A percentile compares a stretch with the other conserved stretches of the same genome.
Evolutionary conservation across 2,888 invertebrate species (phyloP).

Genomic region (Neoitamus cyanurus): DNA sequence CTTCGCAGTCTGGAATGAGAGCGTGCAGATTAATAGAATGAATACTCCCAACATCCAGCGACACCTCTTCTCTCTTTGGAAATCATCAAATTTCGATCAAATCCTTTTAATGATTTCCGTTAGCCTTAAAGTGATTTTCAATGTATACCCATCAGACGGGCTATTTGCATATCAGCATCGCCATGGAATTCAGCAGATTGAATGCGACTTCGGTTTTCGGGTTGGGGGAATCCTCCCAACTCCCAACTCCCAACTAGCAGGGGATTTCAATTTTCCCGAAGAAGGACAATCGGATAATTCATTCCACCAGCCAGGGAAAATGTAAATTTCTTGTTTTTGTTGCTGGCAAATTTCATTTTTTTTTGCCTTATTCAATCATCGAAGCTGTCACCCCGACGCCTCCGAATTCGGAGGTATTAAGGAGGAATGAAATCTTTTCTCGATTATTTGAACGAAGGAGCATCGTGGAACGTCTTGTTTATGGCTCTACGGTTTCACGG

Average conservation of each 20-base stretch:
- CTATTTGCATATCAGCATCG: background rate
- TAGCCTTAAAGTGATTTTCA: background rate
- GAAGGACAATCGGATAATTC: conserved; percentile 1
- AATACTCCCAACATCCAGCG: no score
- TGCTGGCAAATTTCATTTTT: background rate
- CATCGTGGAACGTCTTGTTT: background rate
- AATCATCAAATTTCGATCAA: background rate
- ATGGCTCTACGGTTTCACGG: background rate
- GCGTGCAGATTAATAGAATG: no score
- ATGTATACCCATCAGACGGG: background rate
- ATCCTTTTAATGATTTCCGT: background rate
- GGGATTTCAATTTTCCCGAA: background rate
- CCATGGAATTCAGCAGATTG: background rate
- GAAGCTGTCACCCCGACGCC: background rate
- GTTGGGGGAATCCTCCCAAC: background rate
- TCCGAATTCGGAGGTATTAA: background rate
- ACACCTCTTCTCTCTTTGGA: no score
- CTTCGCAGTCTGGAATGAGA: no score
- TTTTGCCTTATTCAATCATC: background rate
- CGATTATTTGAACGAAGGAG: background rate
- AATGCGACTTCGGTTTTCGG: background rate
- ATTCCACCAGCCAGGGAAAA: background rate
- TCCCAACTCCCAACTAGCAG: background rate
- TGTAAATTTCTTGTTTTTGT: background rate
- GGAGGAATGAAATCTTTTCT: background rate